These are phyloP conservation scores for Chelonus insularis DNA, from an alignment of 1,140 invertebrate genomes.

Conservation along the genomic window DNA sequence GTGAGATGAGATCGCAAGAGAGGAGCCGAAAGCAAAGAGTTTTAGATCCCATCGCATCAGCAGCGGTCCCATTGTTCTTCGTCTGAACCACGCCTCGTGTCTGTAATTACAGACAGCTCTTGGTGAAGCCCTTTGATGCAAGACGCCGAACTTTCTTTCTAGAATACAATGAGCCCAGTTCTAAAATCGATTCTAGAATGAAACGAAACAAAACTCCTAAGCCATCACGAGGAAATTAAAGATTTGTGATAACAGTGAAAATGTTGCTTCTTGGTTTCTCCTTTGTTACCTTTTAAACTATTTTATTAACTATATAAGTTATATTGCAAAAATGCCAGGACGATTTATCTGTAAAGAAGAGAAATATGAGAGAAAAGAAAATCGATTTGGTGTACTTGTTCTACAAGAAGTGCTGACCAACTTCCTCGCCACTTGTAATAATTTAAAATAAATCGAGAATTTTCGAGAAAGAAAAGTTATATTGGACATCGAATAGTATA, in stretches of 20 bases:
- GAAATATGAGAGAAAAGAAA: background rate
- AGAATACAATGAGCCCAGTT: constrained; percentile 37
- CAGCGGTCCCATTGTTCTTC: constrained; percentile 56
- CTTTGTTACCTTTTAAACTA: too few relatives aligned
- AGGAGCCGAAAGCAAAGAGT: constrained; percentile 47
- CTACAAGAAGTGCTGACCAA: background rate
- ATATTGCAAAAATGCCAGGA: too few relatives aligned
- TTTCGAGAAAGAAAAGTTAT: too few relatives aligned
- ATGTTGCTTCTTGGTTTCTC: too few relatives aligned
- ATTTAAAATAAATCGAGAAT: background rate
- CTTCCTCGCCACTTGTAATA: background rate
- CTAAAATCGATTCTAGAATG: too few relatives aligned
- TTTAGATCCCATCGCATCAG: constrained; percentile 46
- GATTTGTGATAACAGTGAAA: too few relatives aligned
- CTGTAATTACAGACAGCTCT: constrained; percentile 60
- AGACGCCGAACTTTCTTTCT: constrained; percentile 38
- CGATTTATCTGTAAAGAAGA: too few relatives aligned
- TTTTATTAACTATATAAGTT: too few relatives aligned
- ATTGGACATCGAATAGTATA: too few relatives aligned
- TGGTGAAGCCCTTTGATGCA: constrained; percentile 55
- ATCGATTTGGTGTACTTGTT: background rate
- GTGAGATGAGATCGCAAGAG: background rate
- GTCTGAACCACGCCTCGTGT: constrained; percentile 55
- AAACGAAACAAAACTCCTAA: too few relatives aligned
- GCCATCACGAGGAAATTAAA: too few relatives aligned